Base-by-base conservation (phyloP, 1,140 invertebrate genomes). In the Aradophagus sp. region DNA sequence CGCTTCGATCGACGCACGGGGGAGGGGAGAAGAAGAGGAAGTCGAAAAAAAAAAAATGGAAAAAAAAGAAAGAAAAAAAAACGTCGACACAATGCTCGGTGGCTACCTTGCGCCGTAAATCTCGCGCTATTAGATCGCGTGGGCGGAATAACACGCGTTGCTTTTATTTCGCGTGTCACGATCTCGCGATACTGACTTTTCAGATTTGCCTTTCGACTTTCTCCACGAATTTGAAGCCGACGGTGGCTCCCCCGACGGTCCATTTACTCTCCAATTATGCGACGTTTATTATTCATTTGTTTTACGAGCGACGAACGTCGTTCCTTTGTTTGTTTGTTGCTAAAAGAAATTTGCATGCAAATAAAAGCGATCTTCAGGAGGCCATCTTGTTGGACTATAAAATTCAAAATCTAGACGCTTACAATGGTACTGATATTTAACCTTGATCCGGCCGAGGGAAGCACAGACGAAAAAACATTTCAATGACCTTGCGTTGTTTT, bases 191-290 rank as follows among this genome's bases (percentile, higher is more conserved):
- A 69, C 32, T 41, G 62, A 62, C 56, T 68, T 53, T 48, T 27
- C n/a, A 56, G 50, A 69, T 69, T 69, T 69, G 66, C 62, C 66
- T 42, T 39, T 45, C 36, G 16, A 70, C 66, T 70, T 70, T 70
- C 66, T 70, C 66, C 45, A 36, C 27, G 20, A 26, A 62, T 50
- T 62, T 61, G 55, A n/a, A n/a, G n/a, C n/a, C n/a, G n/a, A n/a
- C n/a, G n/a, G n/a, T n/a, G n/a, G n/a, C n/a, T n/a, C n/a, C n/a
- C n/a, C n/a, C n/a, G n/a, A n/a, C n/a, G n/a, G n/a, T n/a, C n/a
- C n/a, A n/a, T n/a, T n/a, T n/a, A n/a, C n/a, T n/a, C n/a, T n/a
- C n/a, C n/a, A n/a, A n/a, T n/a, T n/a, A n/a, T n/a, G n/a, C n/a
- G n/a, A n/a, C n/a, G n/a, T n/a, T n/a, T n/a, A 47, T 58, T 35